phyloP scores from a whole-genome alignment of 2,797 vertebrate species.

The Synaphobranchus kaupii region DNA sequence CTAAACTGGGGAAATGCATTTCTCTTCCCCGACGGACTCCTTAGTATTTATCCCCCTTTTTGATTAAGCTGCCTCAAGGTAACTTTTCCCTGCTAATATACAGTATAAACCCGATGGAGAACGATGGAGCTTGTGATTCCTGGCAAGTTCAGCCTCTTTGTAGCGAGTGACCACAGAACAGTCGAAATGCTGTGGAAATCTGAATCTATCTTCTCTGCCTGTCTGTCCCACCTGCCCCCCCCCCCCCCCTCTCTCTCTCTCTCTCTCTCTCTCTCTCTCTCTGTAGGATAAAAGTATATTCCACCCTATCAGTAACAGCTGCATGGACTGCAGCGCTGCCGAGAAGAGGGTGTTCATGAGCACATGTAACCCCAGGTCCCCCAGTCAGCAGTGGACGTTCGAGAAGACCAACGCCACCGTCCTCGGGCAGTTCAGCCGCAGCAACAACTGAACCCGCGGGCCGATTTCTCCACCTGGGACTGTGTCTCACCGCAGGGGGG shows the following conservation, averaged over 20 bases:
- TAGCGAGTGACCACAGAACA: background rate
- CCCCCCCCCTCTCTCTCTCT: background rate
- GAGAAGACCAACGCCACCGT: constrained; percentile 89
- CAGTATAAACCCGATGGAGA: background rate
- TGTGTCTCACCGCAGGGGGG: background rate
- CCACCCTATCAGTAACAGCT: constrained; percentile 91
- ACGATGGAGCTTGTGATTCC: background rate
- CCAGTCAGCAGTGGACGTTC: constrained; percentile 90
- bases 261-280: constrained; percentile 17
- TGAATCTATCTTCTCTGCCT: background rate
- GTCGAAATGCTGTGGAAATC: background rate
- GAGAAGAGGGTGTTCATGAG: constrained; percentile 91
- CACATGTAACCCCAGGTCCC: constrained; percentile 79
- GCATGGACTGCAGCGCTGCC: constrained; percentile 80
- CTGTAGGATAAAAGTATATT: constrained; percentile 86
- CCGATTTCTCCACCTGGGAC: background rate
- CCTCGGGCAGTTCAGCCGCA: constrained; percentile 83
- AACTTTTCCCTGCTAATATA: background rate
- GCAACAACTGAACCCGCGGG: constrained; percentile 57
- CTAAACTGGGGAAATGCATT: background rate
- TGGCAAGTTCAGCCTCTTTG: background rate
- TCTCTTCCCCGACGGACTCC: background rate
- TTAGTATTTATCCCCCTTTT: background rate
- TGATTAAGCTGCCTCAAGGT: background rate
- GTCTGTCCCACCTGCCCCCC: background rate